Evolutionary conservation across 64 coral and sea anemone genomes (phyloP), one percentile per base, ranked within the genome.

Genomic region (Cladopsammia gracilis): DNA sequence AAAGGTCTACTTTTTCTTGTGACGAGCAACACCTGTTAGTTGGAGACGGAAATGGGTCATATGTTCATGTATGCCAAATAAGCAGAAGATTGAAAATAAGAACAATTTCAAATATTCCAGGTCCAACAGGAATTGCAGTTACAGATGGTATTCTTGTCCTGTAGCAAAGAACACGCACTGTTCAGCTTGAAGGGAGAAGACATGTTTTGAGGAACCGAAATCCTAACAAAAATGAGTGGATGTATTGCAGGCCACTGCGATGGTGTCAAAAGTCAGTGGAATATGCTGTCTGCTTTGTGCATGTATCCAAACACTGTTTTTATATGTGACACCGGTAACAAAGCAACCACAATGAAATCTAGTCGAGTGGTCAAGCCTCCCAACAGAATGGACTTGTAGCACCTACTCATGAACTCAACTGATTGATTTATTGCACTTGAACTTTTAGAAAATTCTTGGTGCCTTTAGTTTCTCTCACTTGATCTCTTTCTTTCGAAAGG

Each of bases 51-150:
- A 75, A 70, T 75, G 71, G 71, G 9, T 46, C 66, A 57, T 44
- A 8, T 88, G 12, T 73, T 70, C 86, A 88, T 71, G 18, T 70
- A 44, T 91, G 77, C 51, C 71, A 93, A 79, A 15, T 79, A 5
- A 18, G 91, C 67, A 61, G 54, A 76, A 0, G 73, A 90, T 50
- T 77, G 19, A 79, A 90, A 53, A 7, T 78, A 48, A 86, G 83
- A 87, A 75, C 73, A 77, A 87, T 93, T 79, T 77, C 73, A 20
- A 87, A 87, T 93, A 76, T 93, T 88, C 73, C 82, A 77, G 84
- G 91, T 47, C 91, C 48, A 6, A 88, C 54, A 46, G 91, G 91
- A 18, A 93, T 93, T 70, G 91, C 71, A 61, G 62, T 93, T 0
- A 88, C 83, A 87, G 72, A 93, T 53, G 60, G 44, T 53, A 24